A percentile compares a stretch with the other conserved stretches of the same genome.
phyloP scores from a whole-genome alignment of 2,113 vertebrate species.

The Cygnus buccinator region DNA sequence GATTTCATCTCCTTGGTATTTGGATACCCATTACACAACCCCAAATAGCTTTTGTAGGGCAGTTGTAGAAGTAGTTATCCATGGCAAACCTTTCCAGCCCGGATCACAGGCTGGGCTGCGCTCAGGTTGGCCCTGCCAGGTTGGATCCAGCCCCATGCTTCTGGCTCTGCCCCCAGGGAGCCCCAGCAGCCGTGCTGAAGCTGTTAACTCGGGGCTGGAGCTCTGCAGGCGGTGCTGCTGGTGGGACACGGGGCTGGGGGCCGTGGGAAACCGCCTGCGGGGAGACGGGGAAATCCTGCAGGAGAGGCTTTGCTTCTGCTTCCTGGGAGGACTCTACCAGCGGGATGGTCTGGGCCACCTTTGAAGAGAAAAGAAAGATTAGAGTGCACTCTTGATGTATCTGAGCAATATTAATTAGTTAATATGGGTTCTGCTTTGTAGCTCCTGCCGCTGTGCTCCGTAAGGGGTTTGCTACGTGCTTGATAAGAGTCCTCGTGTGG shows the following conservation, averaged over 20 bases:
- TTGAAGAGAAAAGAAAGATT: background rate
- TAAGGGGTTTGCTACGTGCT: background rate
- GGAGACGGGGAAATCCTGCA: background rate
- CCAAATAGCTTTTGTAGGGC: background rate
- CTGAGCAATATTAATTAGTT: background rate
- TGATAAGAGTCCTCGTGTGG: background rate
- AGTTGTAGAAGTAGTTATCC: background rate
- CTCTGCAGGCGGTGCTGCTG: background rate
- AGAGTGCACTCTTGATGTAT: background rate
- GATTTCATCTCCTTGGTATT: slow-evolving; percentile 52
- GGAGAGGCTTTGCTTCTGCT: background rate
- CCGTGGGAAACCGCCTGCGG: background rate
- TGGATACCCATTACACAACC: background rate
- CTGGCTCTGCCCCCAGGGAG: background rate
- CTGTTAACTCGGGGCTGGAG: background rate
- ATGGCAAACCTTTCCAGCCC: background rate
- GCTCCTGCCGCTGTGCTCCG: background rate
- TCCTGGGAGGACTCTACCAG: background rate
- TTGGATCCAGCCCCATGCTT: background rate
- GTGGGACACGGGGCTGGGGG: background rate
- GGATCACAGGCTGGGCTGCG: fast-evolving
- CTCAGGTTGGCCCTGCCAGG: background rate
- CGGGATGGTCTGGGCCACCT: background rate
- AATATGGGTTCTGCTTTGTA: background rate
- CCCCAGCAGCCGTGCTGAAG: background rate